Percentiles rank a stretch among this genome's conserved stretches.
These are phyloP conservation scores for Mastigias papua DNA, from an alignment of 30 jellyfish, hydroid and myxozoan genomes.

Conservation along the genomic window DNA sequence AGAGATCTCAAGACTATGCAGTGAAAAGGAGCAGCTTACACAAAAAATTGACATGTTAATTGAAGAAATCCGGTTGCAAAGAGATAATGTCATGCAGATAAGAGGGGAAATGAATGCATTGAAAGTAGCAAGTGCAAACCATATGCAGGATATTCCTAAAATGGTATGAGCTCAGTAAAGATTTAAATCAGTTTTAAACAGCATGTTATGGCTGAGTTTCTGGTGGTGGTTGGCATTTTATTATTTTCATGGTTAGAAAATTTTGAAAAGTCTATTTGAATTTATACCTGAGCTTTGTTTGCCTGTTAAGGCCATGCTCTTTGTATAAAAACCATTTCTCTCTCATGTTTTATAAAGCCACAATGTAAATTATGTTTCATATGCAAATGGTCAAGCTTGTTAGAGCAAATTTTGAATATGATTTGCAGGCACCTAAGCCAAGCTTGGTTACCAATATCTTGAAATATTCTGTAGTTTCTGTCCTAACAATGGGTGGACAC, in stretches of 20 bases:
- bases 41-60: constrained; percentile 48
- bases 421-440: too few relatives aligned
- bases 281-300: too few relatives aligned
- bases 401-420: too few relatives aligned
- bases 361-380: too few relatives aligned
- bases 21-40: constrained; percentile 68
- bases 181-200: not conserved
- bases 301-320: too few relatives aligned
- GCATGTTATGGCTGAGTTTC: not conserved
- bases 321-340: too few relatives aligned
- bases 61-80: constrained; percentile 63
- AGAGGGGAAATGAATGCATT: constrained; percentile 68
- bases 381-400: too few relatives aligned
- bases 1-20: constrained; percentile 60
- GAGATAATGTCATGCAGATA: constrained; percentile 53
- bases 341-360: too few relatives aligned
- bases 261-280: too few relatives aligned
- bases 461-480: too few relatives aligned
- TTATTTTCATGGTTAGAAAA: too few relatives aligned
- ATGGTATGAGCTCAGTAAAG: not conserved
- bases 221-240: not conserved
- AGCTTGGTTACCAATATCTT: too few relatives aligned
- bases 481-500: not conserved
- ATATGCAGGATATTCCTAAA: not conserved
- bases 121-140: constrained; percentile 20